These are phyloP conservation scores for Netelia inedita DNA, from an alignment of 2,888 invertebrate genomes.

Conservation along the genomic window DNA sequence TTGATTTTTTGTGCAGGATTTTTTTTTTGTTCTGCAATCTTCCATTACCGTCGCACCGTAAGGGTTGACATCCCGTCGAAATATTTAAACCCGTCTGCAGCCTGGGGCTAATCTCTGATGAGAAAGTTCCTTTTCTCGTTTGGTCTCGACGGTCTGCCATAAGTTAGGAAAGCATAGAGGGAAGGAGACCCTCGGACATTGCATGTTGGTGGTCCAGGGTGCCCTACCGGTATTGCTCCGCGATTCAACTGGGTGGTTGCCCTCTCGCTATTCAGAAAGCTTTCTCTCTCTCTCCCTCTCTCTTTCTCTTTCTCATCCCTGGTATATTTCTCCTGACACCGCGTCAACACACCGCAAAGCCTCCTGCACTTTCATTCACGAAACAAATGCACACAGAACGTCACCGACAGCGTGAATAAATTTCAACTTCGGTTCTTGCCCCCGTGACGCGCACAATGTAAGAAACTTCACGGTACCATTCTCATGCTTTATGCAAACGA, in stretches of 20 bases:
- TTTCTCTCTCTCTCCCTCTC: constrained; percentile 48
- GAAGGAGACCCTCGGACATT: constrained; percentile 54
- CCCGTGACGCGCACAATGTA: background rate
- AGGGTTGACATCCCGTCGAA: constrained; percentile 76
- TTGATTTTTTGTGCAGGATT: background rate
- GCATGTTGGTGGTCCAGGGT: constrained; percentile 25
- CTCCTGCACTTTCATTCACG: constrained; percentile 53
- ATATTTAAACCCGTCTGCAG: constrained; percentile 80
- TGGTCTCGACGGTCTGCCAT: constrained; percentile 72
- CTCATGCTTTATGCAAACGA: constrained; percentile 36
- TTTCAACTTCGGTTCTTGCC: constrained; percentile 52
- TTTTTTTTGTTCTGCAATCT: constrained; percentile 38
- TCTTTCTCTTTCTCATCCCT: constrained; percentile 22
- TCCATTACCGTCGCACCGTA: constrained; percentile 60
- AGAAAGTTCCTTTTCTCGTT: constrained; percentile 75
- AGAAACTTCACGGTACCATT: constrained; percentile 26
- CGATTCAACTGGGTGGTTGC: constrained; percentile 35
- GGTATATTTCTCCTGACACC: constrained; percentile 58
- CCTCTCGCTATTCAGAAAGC: constrained; percentile 64
- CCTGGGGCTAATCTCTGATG: constrained; percentile 80
- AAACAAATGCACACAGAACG: constrained; percentile 29
- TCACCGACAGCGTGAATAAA: constrained; percentile 52
- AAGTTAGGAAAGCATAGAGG: constrained; percentile 70
- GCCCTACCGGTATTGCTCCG: constrained; percentile 36
- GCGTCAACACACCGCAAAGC: constrained; percentile 59